These are phyloP conservation scores for Drosophila rubida DNA, from an alignment of 2,888 invertebrate species.

Conservation along the genomic window DNA sequence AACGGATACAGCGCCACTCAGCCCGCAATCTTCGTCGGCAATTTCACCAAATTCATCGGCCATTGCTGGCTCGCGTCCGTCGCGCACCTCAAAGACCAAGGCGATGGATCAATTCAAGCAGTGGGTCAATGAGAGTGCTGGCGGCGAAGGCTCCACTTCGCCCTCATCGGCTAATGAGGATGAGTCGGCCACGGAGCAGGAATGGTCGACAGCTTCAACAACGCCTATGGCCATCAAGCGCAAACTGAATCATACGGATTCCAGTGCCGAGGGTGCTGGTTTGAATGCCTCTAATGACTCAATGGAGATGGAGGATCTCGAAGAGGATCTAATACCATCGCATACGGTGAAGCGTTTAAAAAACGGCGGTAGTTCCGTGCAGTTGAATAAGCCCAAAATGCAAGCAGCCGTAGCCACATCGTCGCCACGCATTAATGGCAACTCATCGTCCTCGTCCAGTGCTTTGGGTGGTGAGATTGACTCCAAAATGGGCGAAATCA, in stretches of 20 bases:
- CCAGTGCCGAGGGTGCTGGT: slow-evolving; percentile 52
- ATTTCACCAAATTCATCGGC: slow-evolving; percentile 82
- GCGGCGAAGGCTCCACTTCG: slow-evolving; percentile 86
- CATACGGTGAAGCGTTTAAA: slow-evolving; percentile 86
- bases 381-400: slow-evolving; percentile 68
- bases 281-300: slow-evolving; percentile 85
- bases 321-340: slow-evolving; percentile 86
- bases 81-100: slow-evolving; percentile 89
- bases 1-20: slow-evolving; percentile 55
- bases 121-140: slow-evolving; percentile 87
- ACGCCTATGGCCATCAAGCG: slow-evolving; percentile 81
- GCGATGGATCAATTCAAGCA: slow-evolving; percentile 93
- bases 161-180: slow-evolving; percentile 85
- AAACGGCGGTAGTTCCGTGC: slow-evolving; percentile 82
- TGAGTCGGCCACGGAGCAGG: slow-evolving; percentile 68
- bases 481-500: slow-evolving; percentile 82
- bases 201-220: slow-evolving; percentile 63
- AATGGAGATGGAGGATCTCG: slow-evolving; percentile 85
- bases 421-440: slow-evolving; percentile 79
- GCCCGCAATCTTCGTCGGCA: slow-evolving; percentile 53
- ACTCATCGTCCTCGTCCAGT: slow-evolving; percentile 39
- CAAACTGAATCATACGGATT: slow-evolving; percentile 86
- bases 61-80: slow-evolving; percentile 80
- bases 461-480: slow-evolving; percentile 29
- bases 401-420: slow-evolving; percentile 50